Percentiles rank a stretch among this genome's conserved stretches.
phyloP scores from a whole-genome alignment of 2,888 invertebrate species.

The Lysandra coridon region DNA sequence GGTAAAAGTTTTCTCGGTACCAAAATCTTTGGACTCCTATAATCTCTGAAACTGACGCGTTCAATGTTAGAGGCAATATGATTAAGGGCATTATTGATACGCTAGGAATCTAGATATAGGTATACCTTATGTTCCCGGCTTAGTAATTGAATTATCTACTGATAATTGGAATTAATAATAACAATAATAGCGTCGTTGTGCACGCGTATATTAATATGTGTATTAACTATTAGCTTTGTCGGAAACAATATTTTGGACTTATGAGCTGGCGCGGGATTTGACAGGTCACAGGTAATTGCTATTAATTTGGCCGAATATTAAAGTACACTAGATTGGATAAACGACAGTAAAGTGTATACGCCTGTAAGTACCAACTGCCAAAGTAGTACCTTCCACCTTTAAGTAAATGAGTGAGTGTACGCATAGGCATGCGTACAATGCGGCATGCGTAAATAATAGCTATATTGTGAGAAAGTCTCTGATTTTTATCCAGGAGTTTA shows the following conservation, averaged over 20 bases:
- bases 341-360: no score
- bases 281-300: not conserved
- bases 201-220: slow-evolving; percentile 16
- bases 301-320: not conserved
- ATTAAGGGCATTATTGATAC: not conserved
- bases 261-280: not conserved
- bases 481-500: no score
- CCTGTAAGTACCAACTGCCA: no score
- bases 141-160: slow-evolving; percentile 26
- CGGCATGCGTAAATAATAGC: no score
- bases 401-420: no score
- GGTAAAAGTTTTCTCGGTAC: not conserved
- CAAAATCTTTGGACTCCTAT: not conserved
- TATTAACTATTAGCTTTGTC: slow-evolving; percentile 4
- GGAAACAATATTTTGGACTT: slow-evolving; percentile 4
- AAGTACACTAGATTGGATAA: not conserved
- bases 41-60: not conserved
- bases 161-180: slow-evolving; percentile 25
- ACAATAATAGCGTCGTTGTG: slow-evolving; percentile 18
- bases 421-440: no score
- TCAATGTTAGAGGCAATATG: not conserved
- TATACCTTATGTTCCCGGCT: not conserved
- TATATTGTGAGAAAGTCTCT: no score
- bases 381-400: no score
- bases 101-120: slow-evolving; percentile 3